phyloP scores from a whole-genome alignment of 2,113 vertebrate genomes.

The Hucho hucho region DNA sequence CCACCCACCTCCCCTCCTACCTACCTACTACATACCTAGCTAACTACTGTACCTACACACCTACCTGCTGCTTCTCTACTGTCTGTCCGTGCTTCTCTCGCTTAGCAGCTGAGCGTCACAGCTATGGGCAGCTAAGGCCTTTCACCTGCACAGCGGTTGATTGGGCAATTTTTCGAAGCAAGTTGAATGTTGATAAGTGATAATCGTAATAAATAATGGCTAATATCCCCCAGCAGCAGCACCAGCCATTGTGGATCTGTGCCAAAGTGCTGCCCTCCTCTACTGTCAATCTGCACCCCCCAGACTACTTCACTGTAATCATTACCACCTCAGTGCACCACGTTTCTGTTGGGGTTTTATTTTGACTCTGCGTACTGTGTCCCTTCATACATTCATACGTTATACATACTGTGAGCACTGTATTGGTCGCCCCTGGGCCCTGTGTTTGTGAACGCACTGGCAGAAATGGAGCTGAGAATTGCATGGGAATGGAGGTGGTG shows the following conservation, averaged over 20 bases:
- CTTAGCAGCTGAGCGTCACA: background rate
- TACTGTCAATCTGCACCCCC: background rate
- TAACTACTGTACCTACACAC: background rate
- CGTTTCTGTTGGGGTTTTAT: background rate
- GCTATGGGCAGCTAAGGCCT: background rate
- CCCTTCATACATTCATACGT: background rate
- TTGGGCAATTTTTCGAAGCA: background rate
- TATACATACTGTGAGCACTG: background rate
- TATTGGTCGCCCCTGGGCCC: background rate
- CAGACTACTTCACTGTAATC: no score
- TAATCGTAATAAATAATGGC: background rate
- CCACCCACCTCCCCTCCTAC: background rate
- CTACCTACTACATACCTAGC: background rate
- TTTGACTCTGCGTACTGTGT: background rate
- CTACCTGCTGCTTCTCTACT: background rate
- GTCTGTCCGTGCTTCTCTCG: constrained; percentile 31
- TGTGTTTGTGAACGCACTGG: background rate
- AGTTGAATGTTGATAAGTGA: background rate
- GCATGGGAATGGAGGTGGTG: background rate
- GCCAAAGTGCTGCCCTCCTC: background rate
- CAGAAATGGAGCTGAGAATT: background rate
- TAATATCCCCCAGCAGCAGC: background rate
- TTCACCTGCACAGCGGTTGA: background rate
- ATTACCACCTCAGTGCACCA: background rate
- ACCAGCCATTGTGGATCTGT: background rate